These are phyloP conservation scores for Nesometra sesokonis DNA, from an alignment of 35 echinoderm and acorn worm species.

Conservation along the genomic window DNA sequence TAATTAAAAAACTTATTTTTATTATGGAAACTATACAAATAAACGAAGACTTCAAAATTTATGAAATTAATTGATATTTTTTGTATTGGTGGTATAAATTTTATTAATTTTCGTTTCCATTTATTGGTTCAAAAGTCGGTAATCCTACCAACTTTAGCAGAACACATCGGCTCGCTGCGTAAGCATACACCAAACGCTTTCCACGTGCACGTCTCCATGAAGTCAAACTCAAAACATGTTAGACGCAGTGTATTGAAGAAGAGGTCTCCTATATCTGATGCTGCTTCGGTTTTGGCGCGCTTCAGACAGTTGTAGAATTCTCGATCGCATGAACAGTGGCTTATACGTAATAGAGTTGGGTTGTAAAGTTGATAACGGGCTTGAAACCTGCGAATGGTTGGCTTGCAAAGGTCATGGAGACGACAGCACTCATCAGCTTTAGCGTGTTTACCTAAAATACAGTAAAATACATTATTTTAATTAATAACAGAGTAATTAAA, in stretches of 20 bases:
- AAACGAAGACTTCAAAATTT: too few species aligned
- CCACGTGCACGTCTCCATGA: background rate
- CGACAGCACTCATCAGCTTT: conserved; percentile 6
- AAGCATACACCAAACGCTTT: background rate
- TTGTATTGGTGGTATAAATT: too few species aligned
- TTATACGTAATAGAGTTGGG: background rate
- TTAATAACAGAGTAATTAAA: too few species aligned
- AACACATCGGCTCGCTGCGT: background rate
- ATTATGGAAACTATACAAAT: too few species aligned
- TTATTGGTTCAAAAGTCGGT: background rate
- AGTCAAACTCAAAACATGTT: conserved; percentile 8
- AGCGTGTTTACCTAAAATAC: background rate
- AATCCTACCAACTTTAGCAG: background rate
- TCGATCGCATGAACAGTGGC: conserved; percentile 4
- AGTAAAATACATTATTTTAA: too few species aligned
- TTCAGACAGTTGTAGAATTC: conserved; percentile 14
- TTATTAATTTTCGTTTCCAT: too few species aligned
- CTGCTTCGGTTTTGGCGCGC: conserved; percentile 8
- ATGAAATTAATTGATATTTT: too few species aligned
- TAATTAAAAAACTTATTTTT: too few species aligned
- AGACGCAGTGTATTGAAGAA: conserved; percentile 3
- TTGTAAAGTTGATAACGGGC: background rate
- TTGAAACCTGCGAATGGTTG: background rate
- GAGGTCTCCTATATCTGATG: background rate
- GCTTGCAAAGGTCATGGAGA: background rate